Conservation (phyloP, 2,113 vertebrate species). For the Phalacrocorax brasilianus region DNA sequence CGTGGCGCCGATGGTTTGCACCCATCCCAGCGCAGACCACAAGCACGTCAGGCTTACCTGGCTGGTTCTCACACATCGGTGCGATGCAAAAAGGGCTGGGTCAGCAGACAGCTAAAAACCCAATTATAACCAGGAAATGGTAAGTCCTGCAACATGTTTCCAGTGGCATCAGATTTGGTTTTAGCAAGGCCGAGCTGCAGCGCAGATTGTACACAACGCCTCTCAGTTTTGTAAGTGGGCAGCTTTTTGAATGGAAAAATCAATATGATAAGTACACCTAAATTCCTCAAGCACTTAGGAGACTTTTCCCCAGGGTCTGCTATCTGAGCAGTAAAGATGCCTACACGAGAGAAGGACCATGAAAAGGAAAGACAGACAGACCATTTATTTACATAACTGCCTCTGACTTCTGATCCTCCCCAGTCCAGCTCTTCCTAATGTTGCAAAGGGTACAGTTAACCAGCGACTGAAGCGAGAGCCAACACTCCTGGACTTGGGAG, state of each 20-base stretch:
- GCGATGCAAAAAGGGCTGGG: neutral
- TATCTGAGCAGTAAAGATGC: neutral
- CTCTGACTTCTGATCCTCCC: neutral
- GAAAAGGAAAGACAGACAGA: neutral
- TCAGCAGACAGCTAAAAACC: neutral
- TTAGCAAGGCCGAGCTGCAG: neutral
- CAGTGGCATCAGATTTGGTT: neutral
- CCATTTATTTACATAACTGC: neutral
- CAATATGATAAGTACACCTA: constrained; percentile 2
- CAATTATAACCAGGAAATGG: neutral
- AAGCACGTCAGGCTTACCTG: neutral
- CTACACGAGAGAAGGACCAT: neutral
- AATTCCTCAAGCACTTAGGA: constrained; percentile 19
- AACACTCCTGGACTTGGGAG: neutral
- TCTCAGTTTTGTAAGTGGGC: neutral
- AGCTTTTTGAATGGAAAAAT: constrained; percentile 34
- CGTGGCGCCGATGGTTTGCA: accelerated
- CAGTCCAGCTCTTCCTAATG: neutral
- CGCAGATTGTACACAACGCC: neutral
- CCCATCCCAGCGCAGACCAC: accelerated
- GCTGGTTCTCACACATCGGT: neutral
- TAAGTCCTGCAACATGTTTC: neutral
- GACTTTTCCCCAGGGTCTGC: neutral
- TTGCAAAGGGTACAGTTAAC: neutral
- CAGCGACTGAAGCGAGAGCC: neutral